Conservation (phyloP, 2,113 vertebrate genomes). For the Poecilia latipinna region DNA sequence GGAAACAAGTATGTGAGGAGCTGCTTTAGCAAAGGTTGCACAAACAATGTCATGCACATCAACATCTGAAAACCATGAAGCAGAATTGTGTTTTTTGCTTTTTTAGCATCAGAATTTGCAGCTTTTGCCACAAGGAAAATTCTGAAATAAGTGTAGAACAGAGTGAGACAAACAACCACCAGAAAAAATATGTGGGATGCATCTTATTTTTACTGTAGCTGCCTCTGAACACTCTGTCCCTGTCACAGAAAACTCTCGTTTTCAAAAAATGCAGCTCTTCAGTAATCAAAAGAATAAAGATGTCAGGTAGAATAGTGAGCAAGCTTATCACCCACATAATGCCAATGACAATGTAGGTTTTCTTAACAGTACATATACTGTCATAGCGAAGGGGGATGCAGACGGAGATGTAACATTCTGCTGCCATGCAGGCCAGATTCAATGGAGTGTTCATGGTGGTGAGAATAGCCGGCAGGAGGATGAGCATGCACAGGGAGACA, state of each 20-base stretch:
- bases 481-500: conserved; percentile 34
- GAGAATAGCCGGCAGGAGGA: conserved; percentile 43
- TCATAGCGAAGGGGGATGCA: conserved; percentile 63
- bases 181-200: conserved; percentile 27
- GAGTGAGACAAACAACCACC: conserved; percentile 41
- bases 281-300: conserved; percentile 37
- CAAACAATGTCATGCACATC: conserved; percentile 57
- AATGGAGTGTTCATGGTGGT: conserved; percentile 66
- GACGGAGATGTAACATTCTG: conserved; percentile 66
- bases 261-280: conserved; percentile 20
- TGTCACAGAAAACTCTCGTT: conserved; percentile 10
- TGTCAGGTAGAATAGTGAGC: conserved; percentile 50
- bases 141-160: conserved; percentile 51
- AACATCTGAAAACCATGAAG: conserved; percentile 65
- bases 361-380: conserved; percentile 57
- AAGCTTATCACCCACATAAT: conserved; percentile 62
- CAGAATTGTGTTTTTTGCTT: conserved; percentile 67
- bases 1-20: conserved; percentile 28
- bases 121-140: conserved; percentile 48
- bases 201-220: conserved; percentile 21
- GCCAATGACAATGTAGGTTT: conserved; percentile 54
- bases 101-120: conserved; percentile 38
- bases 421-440: conserved; percentile 64
- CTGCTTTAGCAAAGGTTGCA: conserved; percentile 12
- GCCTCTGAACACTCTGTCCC: background rate